Evolutionary conservation across 2,888 invertebrate species (phyloP), one percentile per base, ranked within the genome.

Genomic region (Abrostola tripartita): DNA sequence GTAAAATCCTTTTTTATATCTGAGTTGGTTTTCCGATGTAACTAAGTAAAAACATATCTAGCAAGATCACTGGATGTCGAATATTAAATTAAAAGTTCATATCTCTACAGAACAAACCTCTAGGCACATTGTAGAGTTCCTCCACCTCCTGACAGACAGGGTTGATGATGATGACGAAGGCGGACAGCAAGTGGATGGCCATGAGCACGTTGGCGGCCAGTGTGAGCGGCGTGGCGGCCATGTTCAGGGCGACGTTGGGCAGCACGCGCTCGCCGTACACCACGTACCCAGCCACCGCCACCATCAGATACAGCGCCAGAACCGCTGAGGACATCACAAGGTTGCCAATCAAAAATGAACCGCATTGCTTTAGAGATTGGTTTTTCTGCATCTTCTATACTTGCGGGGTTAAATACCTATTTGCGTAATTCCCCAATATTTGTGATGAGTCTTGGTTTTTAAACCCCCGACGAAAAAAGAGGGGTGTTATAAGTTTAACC

Each of bases 91-190:
- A 44, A 11, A 12, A 44, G 12, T 44, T 44, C 12, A 12, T 10
- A 44, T 44, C 8, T 40, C 35, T 12, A 0, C 24, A 24, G 24
- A 40, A 40, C 90, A 87, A 83, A 97, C 97, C 90, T 81, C 93
- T 92, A 4, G 96, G 96, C 6, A 96, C 92, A 59, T 93, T 93
- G 75, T 96, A 95, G 4, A 96, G 89, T 80, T 96, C 96, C 83
- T 97, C 97, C 62, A 96, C 82, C 81, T 96, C 96, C 88, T 97
- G 97, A 82, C 96, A 96, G 44, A 97, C 96, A 0, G 97, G 97
- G 90, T 97, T 97, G 74, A 97, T 95, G 70, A 97, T 95, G 76
- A 97, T 96, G 67, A 96, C 89, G 85, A 96, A 97, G 37, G 96
- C 96, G 53, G 96, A 91, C 37, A 96, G 86, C 14, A 97, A 92